Evolutionary conservation across 53 echinoderm and acorn worm species (phyloP).

Genomic region (Arbacia lixula): DNA sequence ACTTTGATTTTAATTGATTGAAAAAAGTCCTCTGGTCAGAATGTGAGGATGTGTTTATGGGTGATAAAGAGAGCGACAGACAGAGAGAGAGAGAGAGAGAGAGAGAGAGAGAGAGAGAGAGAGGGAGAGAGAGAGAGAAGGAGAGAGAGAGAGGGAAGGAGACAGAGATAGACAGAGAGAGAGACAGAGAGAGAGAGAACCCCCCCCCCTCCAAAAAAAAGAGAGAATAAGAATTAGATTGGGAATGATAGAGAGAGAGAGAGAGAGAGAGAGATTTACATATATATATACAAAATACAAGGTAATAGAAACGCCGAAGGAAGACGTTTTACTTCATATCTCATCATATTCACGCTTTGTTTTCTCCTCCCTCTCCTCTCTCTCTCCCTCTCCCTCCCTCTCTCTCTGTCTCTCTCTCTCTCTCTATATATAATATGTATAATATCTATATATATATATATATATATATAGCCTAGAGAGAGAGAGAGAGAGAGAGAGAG

Average conservation of each 20-base stretch:
- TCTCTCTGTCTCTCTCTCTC: no score
- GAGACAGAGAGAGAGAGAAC: background rate
- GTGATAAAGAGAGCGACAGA: background rate
- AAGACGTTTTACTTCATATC: background rate
- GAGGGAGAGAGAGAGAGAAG: background rate
- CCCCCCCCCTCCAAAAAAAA: no score
- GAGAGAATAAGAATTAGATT: background rate
- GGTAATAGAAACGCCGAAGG: no score
- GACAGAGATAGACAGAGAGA: background rate
- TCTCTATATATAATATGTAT: no score
- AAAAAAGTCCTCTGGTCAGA: background rate
- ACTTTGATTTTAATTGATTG: no score
- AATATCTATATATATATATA: no score
- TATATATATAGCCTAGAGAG: no score
- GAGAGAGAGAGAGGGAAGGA: background rate
- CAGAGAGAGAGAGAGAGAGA: background rate
- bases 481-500: no score
- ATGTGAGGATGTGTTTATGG: background rate
- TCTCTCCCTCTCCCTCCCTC: no score
- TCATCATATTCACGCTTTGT: background rate
- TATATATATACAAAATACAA: background rate
- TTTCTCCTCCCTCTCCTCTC: no score
- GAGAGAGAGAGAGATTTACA: background rate
- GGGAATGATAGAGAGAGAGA: background rate
- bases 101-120: background rate